phyloP scores from a whole-genome alignment of 2,113 vertebrate genomes.

The Otocyon megalotis region DNA sequence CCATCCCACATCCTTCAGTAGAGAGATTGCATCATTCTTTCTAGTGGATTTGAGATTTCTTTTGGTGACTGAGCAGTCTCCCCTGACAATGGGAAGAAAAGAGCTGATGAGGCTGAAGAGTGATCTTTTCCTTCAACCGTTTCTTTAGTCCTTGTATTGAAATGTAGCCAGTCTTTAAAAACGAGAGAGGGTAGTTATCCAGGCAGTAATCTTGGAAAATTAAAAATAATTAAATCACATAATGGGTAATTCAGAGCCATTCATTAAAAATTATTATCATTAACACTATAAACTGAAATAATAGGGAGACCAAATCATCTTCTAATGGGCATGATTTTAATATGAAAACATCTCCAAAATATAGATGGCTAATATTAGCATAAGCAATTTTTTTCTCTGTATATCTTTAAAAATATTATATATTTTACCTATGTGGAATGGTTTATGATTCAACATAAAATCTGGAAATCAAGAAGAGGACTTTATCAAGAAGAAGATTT shows the following conservation, averaged over 20 bases:
- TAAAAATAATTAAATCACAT: neutral
- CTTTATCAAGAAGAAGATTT: constrained; percentile 3
- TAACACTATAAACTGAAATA: neutral
- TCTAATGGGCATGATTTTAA: neutral
- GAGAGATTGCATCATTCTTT: neutral
- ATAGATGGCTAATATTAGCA: neutral
- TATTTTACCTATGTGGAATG: neutral
- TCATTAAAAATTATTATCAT: neutral
- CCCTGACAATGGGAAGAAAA: neutral
- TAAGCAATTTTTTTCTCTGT: neutral
- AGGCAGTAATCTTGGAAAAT: neutral
- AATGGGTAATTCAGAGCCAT: constrained; percentile 12
- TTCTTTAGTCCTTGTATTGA: neutral
- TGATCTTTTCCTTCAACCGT: neutral
- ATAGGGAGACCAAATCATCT: neutral
- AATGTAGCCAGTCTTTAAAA: neutral
- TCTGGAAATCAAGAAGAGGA: neutral
- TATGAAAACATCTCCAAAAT: neutral
- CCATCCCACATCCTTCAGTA: neutral
- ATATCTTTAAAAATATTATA: constrained; percentile 32
- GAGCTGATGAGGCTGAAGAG: neutral
- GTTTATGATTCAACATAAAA: constrained; percentile 53
- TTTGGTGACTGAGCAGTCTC: neutral
- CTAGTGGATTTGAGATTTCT: neutral
- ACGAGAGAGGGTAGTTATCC: neutral